Evolutionary conservation across 2,113 vertebrate genomes (phyloP).

Genomic region (Prunella fulvescens): DNA sequence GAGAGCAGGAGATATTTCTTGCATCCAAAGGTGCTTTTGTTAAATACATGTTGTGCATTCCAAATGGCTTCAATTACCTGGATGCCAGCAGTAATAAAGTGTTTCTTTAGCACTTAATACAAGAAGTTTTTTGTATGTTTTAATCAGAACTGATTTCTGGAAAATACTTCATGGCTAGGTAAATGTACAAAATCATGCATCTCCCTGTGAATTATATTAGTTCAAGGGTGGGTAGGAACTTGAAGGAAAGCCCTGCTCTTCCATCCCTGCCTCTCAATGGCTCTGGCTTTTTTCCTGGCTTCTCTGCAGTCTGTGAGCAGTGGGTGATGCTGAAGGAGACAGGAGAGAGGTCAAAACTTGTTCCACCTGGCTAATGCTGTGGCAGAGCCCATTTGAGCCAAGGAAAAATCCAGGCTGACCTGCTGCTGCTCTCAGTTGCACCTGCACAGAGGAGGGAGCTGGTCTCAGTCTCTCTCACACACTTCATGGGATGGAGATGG

Average conservation of each 20-base stretch:
- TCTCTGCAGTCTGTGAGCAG: not conserved
- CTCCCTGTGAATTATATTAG: not conserved
- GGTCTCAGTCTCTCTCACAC: not conserved
- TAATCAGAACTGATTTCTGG: not conserved
- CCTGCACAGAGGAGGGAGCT: not conserved
- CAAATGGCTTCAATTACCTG: not conserved
- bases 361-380: not conserved
- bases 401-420: not conserved
- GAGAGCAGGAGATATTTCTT: not conserved
- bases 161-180: not conserved
- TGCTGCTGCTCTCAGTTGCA: not conserved
- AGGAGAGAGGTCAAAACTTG: not conserved
- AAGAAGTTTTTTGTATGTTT: not conserved
- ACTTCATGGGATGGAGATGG: not conserved
- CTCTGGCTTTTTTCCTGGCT: not conserved
- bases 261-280: accelerated
- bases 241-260: not conserved
- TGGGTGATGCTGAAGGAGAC: not conserved
- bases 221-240: not conserved
- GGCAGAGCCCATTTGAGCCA: not conserved
- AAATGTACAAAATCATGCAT: not conserved
- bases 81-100: not conserved
- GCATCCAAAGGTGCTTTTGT: not conserved
- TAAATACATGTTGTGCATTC: not conserved
- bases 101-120: not conserved